Percentiles rank a stretch among this genome's conserved stretches.
phyloP scores from a whole-genome alignment of 2,797 vertebrate species.

The Mormyrus hasselquistii region DNA sequence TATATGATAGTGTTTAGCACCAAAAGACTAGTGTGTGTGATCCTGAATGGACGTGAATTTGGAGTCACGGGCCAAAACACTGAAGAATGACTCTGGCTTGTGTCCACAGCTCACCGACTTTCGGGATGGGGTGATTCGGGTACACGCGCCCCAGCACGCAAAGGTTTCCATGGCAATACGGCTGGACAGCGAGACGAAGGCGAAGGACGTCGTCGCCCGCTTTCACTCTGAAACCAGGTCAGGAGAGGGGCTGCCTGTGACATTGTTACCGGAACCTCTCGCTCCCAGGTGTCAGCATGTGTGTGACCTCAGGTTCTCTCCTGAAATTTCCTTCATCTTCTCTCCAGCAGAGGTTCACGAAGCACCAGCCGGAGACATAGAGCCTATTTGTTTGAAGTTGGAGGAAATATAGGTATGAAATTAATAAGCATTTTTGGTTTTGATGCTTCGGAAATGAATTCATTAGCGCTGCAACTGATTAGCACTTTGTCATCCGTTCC shows the following conservation, averaged over 20 bases:
- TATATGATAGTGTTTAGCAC: not conserved
- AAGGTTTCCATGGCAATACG: slow-evolving; percentile 95
- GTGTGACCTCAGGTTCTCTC: not conserved
- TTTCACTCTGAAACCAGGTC: slow-evolving; percentile 81
- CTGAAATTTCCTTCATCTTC: not conserved
- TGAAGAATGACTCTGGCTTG: slow-evolving; percentile 17
- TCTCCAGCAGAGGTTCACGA: slow-evolving; percentile 25
- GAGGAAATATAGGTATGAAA: slow-evolving; percentile 89
- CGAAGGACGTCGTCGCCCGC: slow-evolving; percentile 75
- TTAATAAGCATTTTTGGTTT: not conserved
- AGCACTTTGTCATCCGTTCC: not conserved
- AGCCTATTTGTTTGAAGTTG: slow-evolving; percentile 83
- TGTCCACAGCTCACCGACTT: slow-evolving; percentile 70
- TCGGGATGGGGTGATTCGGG: slow-evolving; percentile 83
- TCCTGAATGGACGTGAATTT: not conserved
- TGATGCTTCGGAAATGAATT: not conserved
- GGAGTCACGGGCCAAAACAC: not conserved
- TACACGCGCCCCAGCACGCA: slow-evolving; percentile 81
- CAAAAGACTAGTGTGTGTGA: not conserved
- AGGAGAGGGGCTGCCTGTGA: slow-evolving; percentile 25
- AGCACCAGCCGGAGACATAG: slow-evolving; percentile 53
- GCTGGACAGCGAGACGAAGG: slow-evolving; percentile 75
- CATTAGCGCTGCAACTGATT: not conserved
- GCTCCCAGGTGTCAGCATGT: not conserved
- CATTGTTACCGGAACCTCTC: not conserved